Percentiles rank a stretch among this genome's conserved stretches.
phyloP scores from a whole-genome alignment of 1,140 invertebrate genomes.

The Procambarus clarkii region DNA sequence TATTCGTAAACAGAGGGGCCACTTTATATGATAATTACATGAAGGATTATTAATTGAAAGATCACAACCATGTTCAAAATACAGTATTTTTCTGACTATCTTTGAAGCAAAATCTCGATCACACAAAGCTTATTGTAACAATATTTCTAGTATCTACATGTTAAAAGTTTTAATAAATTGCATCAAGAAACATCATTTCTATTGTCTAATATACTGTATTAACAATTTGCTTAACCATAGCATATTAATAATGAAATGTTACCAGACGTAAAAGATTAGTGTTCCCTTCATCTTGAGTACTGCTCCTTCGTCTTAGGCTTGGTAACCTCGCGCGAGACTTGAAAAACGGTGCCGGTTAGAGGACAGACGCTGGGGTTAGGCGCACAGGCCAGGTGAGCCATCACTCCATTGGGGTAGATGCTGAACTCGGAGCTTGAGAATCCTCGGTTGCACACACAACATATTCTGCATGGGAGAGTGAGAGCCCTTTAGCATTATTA shows the following conservation, averaged over 20 bases:
- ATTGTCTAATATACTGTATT: background rate
- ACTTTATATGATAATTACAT: no score
- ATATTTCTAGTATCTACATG: no score
- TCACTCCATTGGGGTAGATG: conserved; percentile 77
- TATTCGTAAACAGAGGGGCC: no score
- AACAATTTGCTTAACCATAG: background rate
- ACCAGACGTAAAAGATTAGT: background rate
- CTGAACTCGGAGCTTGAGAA: conserved; percentile 77
- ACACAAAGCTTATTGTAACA: background rate
- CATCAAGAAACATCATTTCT: no score
- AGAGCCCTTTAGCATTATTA: background rate
- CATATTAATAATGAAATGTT: background rate
- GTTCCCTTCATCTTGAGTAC: background rate
- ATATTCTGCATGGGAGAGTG: conserved; percentile 75
- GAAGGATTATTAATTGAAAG: no score
- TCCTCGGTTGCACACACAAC: conserved; percentile 77
- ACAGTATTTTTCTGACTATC: no score
- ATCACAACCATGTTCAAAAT: no score
- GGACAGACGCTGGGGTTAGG: conserved; percentile 73
- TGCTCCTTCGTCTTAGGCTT: background rate
- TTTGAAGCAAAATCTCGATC: background rate
- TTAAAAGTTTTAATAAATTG: no score
- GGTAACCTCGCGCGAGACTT: conserved; percentile 4
- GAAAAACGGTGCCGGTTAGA: conserved; percentile 71
- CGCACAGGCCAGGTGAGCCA: conserved; percentile 77